Evolutionary conservation across 1,140 invertebrate species (phyloP), one percentile per base, ranked within the genome.

Genomic region (Panulirus ornatus): DNA sequence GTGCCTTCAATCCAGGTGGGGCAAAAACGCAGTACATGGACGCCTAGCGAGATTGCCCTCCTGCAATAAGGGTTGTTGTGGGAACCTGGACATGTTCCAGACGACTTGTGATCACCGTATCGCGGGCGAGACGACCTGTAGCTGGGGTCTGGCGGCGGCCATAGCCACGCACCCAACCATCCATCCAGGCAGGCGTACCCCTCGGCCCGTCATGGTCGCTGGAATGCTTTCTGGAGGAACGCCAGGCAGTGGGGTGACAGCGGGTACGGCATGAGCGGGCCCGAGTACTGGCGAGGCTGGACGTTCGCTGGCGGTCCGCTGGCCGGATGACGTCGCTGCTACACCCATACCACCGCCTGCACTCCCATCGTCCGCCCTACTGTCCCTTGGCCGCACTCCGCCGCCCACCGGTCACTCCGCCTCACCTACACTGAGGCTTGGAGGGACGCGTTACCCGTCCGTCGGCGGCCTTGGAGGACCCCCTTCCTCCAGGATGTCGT

Each of bases 21-120:
- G 84, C 84, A 86, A 86, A 86, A 86, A 78, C 84, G 51, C 73
- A 76, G 44, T 86, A 86, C 84, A 86, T 78, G 84, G 38, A 58
- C 71, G 84, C 78, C 70, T 73, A 76, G 84, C 63, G 44, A 76
- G 71, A 86, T 86, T 86, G 84, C 84, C 40, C 71, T 44, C 36
- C 73, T 86, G 47, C 44, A 63, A 76, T 44, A 27, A 76, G 78
- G 58, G 44, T 44, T 30, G 71, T 16, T 54, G 71, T 44, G 81
- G 58, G 58, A 40, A 51, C 36, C 9, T 27, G 71, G 30, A 38
- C 36, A 42, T 16, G 81, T 42, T 22, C 44, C 40, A 84, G 30
- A 36, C 70, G 58, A 42, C 27, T 54, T 44, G 42, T 36, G 36
- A 84, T 84, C 42, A 84, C 22, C 58, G 40, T 84, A 70, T 84